phyloP scores from a whole-genome alignment of 1,140 invertebrate species.

The Calycopis cecrops region DNA sequence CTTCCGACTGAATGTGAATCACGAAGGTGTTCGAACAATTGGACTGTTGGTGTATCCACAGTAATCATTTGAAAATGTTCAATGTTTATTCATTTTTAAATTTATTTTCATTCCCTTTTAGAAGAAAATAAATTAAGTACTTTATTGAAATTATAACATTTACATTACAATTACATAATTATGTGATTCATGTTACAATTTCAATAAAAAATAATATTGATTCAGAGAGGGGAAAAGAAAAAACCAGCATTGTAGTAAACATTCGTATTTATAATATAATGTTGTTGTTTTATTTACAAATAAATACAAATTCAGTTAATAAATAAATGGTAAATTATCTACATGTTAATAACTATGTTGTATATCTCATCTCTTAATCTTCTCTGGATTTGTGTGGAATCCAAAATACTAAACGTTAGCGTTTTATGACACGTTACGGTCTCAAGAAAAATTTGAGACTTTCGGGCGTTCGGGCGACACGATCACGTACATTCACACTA shows the following conservation, averaged over 20 bases:
- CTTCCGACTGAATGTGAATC: too few relatives aligned
- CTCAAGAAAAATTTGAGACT: constrained; percentile 74
- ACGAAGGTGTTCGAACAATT: too few relatives aligned
- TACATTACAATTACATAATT: too few relatives aligned
- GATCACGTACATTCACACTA: constrained; percentile 74
- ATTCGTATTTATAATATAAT: constrained; percentile 75
- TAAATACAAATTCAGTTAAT: constrained; percentile 75
- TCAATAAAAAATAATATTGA: too few relatives aligned
- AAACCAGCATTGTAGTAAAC: constrained; percentile 72
- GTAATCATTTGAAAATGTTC: too few relatives aligned
- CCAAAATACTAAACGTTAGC: constrained; percentile 73
- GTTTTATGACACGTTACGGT: constrained; percentile 74
- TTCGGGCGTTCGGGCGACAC: constrained; percentile 69
- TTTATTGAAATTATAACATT: neutral
- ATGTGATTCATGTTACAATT: too few relatives aligned
- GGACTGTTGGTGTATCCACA: too few relatives aligned
- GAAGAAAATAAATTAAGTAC: too few relatives aligned
- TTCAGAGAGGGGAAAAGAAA: constrained; percentile 30
- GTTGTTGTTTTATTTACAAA: constrained; percentile 74
- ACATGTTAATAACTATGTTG: constrained; percentile 74
- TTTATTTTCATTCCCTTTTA: too few relatives aligned
- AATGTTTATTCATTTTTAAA: too few relatives aligned
- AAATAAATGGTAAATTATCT: constrained; percentile 76
- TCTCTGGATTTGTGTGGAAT: constrained; percentile 66
- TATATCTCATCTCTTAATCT: constrained; percentile 74